Percentiles rank a stretch among this genome's conserved stretches.
Evolutionary conservation across 2,113 vertebrate genomes (phyloP).

Genomic region (Emydocephalus ijimae): DNA sequence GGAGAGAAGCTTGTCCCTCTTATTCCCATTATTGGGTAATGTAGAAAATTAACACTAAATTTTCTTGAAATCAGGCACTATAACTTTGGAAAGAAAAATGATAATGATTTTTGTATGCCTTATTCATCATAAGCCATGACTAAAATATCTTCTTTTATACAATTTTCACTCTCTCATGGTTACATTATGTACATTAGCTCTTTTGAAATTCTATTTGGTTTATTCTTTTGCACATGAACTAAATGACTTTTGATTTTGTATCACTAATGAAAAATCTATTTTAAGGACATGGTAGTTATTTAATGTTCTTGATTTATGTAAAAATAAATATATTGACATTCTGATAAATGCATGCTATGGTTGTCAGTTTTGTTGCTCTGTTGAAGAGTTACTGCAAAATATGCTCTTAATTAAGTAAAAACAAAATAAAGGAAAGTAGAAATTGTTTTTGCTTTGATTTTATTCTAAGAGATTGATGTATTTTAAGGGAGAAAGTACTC

Average conservation of each 20-base stretch:
- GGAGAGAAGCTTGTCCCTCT: background rate
- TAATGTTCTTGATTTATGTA: background rate
- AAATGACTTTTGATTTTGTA: background rate
- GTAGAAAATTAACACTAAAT: background rate
- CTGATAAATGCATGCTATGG: background rate
- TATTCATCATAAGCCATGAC: background rate
- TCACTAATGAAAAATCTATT: background rate
- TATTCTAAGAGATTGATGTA: background rate
- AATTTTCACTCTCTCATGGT: background rate
- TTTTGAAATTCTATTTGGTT: background rate
- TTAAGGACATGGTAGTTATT: background rate
- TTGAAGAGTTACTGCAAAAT: background rate
- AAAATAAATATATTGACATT: constrained; percentile 6
- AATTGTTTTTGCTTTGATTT: background rate
- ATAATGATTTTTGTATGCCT: background rate
- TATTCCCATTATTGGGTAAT: background rate
- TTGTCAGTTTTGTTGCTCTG: background rate
- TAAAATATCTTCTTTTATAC: background rate
- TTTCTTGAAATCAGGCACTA: background rate
- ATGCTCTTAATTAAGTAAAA: background rate
- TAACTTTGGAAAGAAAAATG: background rate
- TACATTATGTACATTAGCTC: background rate
- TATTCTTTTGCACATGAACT: background rate
- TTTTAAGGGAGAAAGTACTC: background rate
- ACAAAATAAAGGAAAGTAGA: background rate